Percentiles rank a stretch among this genome's conserved stretches.
Conservation (phyloP, 2,113 vertebrate species). For the Notechis scutatus region DNA sequence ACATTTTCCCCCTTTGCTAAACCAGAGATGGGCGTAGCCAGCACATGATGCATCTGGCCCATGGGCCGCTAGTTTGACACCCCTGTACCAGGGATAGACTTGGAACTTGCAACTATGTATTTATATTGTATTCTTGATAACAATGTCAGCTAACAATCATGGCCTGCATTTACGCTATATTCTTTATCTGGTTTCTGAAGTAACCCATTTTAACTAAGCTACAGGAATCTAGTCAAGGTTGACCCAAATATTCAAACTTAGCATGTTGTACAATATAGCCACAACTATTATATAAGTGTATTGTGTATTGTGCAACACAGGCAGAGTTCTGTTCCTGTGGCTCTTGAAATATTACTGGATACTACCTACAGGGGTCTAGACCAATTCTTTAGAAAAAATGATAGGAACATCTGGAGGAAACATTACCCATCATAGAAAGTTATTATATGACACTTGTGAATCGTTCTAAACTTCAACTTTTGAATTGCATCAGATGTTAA, state of each 20-base stretch:
- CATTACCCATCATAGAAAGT: background rate
- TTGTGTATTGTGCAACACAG: background rate
- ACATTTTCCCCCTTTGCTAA: no score
- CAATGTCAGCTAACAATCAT: background rate
- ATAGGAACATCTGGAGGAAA: background rate
- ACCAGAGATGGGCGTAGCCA: no score
- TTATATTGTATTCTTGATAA: background rate
- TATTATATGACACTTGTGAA: background rate
- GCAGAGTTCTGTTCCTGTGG: background rate
- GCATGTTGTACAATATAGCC: background rate
- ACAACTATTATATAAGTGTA: background rate
- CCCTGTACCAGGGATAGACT: background rate
- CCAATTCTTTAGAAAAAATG: background rate
- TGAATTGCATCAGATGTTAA: slow-evolving; percentile 28
- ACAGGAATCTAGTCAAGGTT: background rate
- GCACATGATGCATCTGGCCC: no score
- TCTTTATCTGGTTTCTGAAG: background rate
- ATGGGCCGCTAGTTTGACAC: no score
- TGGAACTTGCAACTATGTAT: background rate
- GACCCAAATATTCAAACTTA: background rate
- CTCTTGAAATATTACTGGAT: background rate
- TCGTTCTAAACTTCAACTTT: background rate
- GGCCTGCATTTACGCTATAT: background rate
- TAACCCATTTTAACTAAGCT: background rate
- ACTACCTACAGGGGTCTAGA: background rate